These are phyloP conservation scores for Sylvicola fuscatus DNA, from an alignment of 2,888 invertebrate species.

Conservation along the genomic window DNA sequence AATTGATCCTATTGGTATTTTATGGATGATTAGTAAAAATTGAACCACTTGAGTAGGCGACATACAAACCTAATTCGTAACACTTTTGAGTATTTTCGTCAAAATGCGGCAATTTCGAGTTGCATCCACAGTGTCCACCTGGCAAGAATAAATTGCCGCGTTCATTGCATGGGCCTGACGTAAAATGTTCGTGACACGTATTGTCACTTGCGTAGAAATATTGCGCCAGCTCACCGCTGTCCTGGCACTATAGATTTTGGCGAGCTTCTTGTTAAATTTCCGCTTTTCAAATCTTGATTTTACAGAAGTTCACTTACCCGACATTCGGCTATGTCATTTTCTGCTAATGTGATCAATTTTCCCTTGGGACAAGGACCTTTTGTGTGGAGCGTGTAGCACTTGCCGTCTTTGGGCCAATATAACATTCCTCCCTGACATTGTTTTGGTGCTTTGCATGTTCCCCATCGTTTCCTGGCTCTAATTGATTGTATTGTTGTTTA, in stretches of 20 bases:
- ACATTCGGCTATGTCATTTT: conserved; percentile 44
- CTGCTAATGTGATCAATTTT: conserved; percentile 37
- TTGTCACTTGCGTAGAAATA: conserved; percentile 39
- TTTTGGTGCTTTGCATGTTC: conserved; percentile 45
- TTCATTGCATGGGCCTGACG: conserved; percentile 57
- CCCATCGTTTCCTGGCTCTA: conserved; percentile 42
- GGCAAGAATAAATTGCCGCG: conserved; percentile 60
- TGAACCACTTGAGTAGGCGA: too few species aligned
- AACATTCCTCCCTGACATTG: conserved; percentile 41
- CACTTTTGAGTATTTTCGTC: conserved; percentile 45
- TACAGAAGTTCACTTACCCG: conserved; percentile 23
- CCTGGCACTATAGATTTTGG: conserved; percentile 28
- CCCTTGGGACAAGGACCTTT: conserved; percentile 62
- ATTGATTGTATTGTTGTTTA: conserved; percentile 2
- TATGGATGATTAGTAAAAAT: too few species aligned
- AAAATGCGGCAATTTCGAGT: conserved; percentile 49
- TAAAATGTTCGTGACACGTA: conserved; percentile 64
- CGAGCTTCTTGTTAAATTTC: not conserved
- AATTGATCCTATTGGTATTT: conserved; percentile 40
- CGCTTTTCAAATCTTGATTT: not conserved
- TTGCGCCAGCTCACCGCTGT: conserved; percentile 27
- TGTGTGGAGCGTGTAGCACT: conserved; percentile 48
- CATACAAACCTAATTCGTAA: conserved; percentile 44
- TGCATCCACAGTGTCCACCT: conserved; percentile 49
- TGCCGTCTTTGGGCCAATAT: conserved; percentile 57